These are phyloP conservation scores for Indri indri DNA, from an alignment of 2,113 vertebrate genomes.

Conservation along the genomic window DNA sequence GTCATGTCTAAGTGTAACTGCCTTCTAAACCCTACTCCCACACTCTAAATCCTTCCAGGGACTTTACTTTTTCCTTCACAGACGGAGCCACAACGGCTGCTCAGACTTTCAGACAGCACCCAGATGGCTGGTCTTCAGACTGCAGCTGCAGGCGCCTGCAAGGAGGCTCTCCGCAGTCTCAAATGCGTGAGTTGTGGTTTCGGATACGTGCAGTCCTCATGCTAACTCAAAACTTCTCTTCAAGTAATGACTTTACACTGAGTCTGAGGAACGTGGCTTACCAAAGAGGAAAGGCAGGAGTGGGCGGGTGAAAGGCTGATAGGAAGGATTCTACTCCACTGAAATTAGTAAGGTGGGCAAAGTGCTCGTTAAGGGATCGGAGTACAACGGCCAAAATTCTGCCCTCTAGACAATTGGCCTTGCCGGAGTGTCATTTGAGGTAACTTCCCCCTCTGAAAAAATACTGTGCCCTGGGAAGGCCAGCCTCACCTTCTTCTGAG, in stretches of 20 bases:
- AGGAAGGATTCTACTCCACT: not conserved
- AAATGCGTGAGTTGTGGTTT: not conserved
- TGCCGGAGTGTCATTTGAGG: not conserved
- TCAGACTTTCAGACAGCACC: not conserved
- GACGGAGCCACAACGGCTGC: not conserved
- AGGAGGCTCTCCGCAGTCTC: not conserved
- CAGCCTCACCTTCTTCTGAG: not conserved
- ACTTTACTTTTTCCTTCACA: not conserved
- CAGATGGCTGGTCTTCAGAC: not conserved
- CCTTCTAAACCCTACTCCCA: not conserved
- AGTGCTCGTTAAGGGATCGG: not conserved
- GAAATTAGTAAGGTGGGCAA: not conserved
- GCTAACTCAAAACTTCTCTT: not conserved
- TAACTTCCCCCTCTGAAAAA: not conserved
- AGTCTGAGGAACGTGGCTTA: not conserved
- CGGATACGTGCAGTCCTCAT: not conserved
- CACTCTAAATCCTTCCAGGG: not conserved
- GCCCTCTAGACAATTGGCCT: not conserved
- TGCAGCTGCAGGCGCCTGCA: not conserved
- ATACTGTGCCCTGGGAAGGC: not conserved
- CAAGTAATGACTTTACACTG: no score
- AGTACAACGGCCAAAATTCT: not conserved
- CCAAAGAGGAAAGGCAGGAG: not conserved
- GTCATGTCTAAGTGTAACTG: not conserved
- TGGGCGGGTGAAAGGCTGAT: not conserved